A percentile compares a stretch with the other conserved stretches of the same genome.
Evolutionary conservation across 1,140 invertebrate genomes (phyloP).

Genomic region (Nephila pilipes): DNA sequence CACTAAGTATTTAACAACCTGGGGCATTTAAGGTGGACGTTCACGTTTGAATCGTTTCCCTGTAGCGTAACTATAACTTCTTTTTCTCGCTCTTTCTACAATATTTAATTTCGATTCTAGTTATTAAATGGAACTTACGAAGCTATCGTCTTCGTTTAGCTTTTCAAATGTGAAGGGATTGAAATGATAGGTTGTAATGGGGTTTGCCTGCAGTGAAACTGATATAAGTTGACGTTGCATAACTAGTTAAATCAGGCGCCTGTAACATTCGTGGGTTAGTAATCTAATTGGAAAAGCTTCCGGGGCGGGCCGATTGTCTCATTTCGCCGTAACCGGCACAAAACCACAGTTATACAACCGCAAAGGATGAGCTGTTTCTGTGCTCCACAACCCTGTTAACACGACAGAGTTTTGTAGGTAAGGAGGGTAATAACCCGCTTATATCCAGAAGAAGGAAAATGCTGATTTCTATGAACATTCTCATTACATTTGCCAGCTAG

Average conservation of each 20-base stretch:
- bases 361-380: constrained; percentile 7
- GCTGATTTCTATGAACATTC: not conserved
- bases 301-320: constrained; percentile 24
- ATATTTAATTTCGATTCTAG: not conserved
- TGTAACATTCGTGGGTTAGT: constrained; percentile 15
- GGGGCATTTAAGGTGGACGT: not conserved
- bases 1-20: not conserved
- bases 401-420: constrained; percentile 3
- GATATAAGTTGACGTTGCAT: not conserved
- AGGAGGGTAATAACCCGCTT: not conserved
- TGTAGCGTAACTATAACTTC: not conserved
- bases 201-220: not conserved
- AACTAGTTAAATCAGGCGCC: not conserved
- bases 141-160: not conserved
- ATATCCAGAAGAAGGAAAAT: not conserved
- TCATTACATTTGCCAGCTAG: too few species aligned
- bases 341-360: not conserved
- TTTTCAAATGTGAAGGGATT: not conserved
- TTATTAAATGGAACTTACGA: not conserved
- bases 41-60: constrained; percentile 8
- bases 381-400: constrained; percentile 5
- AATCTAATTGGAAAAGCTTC: constrained; percentile 11
- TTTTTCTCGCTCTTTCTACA: not conserved
- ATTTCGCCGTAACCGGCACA: constrained; percentile 7
- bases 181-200: not conserved